A percentile compares a stretch with the other conserved stretches of the same genome.
Evolutionary conservation across 2,888 invertebrate genomes (phyloP).

Genomic region (Drosophila subquinaria): DNA sequence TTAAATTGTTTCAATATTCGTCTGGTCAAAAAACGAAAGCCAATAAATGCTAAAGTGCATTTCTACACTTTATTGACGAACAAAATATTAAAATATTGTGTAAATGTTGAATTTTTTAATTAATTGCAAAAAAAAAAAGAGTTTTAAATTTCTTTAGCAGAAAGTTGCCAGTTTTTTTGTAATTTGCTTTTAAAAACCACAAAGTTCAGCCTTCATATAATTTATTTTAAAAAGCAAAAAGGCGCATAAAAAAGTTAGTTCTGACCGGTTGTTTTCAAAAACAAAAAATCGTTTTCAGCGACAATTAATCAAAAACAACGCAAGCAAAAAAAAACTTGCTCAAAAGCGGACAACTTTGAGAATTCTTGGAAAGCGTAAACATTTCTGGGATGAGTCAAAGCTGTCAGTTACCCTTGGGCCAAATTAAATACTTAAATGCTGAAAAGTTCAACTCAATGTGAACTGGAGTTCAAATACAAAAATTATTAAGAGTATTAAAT

Average conservation of each 20-base stretch:
- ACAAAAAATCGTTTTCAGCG: conserved; percentile 20
- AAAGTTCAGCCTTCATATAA: conserved; percentile 47
- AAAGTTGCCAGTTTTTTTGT: background rate
- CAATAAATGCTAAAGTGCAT: conserved; percentile 60
- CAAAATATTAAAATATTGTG: background rate
- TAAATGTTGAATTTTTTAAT: conserved; percentile 15
- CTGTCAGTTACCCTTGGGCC: conserved; percentile 18
- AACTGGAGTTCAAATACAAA: conserved; percentile 1
- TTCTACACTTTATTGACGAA: conserved; percentile 1
- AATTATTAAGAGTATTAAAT: background rate
- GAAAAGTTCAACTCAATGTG: conserved; percentile 22
- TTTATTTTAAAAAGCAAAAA: conserved; percentile 41
- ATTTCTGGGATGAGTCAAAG: conserved; percentile 50
- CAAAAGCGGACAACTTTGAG: conserved; percentile 41
- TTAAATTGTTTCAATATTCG: conserved; percentile 14
- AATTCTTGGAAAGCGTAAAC: conserved; percentile 62
- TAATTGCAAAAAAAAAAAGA: background rate
- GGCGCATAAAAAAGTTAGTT: conserved; percentile 21
- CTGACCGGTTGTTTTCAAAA: conserved; percentile 39
- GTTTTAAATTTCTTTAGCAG: background rate
- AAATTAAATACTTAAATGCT: conserved; percentile 3
- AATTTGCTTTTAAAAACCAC: conserved; percentile 39
- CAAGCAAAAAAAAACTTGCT: conserved; percentile 29
- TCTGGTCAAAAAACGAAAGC: conserved; percentile 47
- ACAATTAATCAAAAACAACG: conserved; percentile 62